These are phyloP conservation scores for Halichoerus grypus DNA, from an alignment of 2,113 vertebrate species.

Conservation along the genomic window DNA sequence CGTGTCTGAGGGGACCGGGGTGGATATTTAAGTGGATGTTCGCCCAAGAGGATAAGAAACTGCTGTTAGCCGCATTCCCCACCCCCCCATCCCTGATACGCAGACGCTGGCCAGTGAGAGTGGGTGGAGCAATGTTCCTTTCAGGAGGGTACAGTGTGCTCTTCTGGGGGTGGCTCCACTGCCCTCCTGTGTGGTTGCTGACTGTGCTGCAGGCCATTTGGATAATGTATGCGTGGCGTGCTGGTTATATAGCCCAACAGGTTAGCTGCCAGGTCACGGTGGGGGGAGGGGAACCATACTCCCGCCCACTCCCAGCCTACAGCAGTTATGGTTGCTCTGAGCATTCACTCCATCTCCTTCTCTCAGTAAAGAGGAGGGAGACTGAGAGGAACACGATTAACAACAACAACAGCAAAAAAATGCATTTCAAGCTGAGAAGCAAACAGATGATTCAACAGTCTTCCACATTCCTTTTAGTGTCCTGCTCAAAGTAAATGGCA, in stretches of 20 bases:
- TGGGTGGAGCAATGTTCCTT: constrained; percentile 46
- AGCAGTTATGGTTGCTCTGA: not conserved
- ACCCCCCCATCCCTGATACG: not conserved
- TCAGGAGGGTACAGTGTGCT: not conserved
- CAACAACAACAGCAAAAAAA: not conserved
- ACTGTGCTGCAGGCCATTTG: not conserved
- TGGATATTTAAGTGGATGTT: constrained; percentile 21
- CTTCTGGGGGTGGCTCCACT: not conserved
- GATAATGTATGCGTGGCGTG: not conserved
- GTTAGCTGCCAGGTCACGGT: not conserved
- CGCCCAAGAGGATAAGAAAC: constrained; percentile 24
- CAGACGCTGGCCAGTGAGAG: not conserved
- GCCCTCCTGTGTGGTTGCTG: not conserved
- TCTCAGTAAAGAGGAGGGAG: not conserved
- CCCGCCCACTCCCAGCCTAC: not conserved
- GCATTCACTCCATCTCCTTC: not conserved
- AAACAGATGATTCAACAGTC: not conserved
- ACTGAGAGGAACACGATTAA: not conserved
- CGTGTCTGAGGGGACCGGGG: not conserved
- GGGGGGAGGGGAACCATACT: not conserved
- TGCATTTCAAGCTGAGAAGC: constrained; percentile 25
- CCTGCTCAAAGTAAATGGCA: not conserved
- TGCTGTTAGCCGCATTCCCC: not conserved
- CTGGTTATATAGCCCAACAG: not conserved
- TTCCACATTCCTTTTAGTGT: constrained; percentile 33